phyloP scores from a whole-genome alignment of 2,113 vertebrate genomes.

The Lampris incognitus region DNA sequence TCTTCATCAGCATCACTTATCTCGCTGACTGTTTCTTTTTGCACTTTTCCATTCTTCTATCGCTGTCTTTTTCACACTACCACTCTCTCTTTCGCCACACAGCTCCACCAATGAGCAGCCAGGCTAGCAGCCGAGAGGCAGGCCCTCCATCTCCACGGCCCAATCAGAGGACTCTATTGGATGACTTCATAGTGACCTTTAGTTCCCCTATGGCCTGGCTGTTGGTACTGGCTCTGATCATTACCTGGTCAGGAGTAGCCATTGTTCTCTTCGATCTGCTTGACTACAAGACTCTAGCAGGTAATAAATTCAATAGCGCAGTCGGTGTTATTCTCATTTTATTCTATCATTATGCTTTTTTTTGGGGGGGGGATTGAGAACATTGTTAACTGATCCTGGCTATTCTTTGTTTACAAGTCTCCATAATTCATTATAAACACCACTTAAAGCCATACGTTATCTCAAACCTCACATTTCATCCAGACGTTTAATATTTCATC shows the following conservation, averaged over 20 bases:
- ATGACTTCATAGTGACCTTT: slow-evolving; percentile 72
- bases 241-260: slow-evolving; percentile 74
- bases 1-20: no score
- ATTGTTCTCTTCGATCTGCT: slow-evolving; percentile 76
- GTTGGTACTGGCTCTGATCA: slow-evolving; percentile 71
- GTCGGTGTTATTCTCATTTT: neutral
- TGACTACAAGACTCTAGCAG: slow-evolving; percentile 71
- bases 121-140: slow-evolving; percentile 24
- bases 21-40: no score
- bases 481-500: slow-evolving; percentile 48
- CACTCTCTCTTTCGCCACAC: neutral
- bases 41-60: neutral
- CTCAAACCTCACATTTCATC: slow-evolving; percentile 39
- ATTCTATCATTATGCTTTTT: neutral
- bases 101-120: slow-evolving; percentile 64
- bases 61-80: neutral
- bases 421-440: slow-evolving; percentile 8
- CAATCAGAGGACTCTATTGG: slow-evolving; percentile 61
- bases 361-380: no score
- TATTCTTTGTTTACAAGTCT: slow-evolving; percentile 14
- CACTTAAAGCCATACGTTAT: neutral
- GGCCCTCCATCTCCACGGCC: slow-evolving; percentile 27
- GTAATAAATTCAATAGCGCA: slow-evolving; percentile 30
- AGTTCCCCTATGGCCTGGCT: slow-evolving; percentile 77
- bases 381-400: neutral